Evolutionary conservation across 2,888 invertebrate species (phyloP).

Genomic region (Scaptomyza caliginosa): DNA sequence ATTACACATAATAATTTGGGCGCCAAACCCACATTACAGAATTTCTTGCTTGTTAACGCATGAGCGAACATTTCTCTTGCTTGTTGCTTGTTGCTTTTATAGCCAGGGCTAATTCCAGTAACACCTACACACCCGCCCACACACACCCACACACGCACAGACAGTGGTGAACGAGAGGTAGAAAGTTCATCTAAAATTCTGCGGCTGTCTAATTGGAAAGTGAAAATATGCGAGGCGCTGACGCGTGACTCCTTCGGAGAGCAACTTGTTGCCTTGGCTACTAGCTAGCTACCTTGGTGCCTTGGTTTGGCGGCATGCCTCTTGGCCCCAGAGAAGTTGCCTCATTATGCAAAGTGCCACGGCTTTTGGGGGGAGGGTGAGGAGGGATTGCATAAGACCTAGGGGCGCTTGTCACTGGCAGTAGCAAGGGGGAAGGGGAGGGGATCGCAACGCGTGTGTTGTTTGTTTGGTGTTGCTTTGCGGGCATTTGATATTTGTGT

Average conservation of each 20-base stretch:
- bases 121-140: slow-evolving; percentile 4
- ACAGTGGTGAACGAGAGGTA: too few relatives aligned
- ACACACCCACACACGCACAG: not conserved
- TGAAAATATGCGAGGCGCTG: slow-evolving; percentile 72
- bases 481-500: slow-evolving; percentile 58
- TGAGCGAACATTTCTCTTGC: slow-evolving; percentile 20
- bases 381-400: too few relatives aligned
- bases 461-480: slow-evolving; percentile 29
- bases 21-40: too few relatives aligned
- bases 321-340: slow-evolving; percentile 42
- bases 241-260: slow-evolving; percentile 64
- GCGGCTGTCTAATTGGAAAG: slow-evolving; percentile 71
- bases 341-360: slow-evolving; percentile 76
- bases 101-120: slow-evolving; percentile 35
- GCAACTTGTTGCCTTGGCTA: slow-evolving; percentile 71
- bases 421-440: not conserved
- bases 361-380: too few relatives aligned
- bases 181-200: slow-evolving; percentile 33
- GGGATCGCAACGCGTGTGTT: slow-evolving; percentile 24
- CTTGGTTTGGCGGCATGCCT: slow-evolving; percentile 28
- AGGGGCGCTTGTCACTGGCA: slow-evolving; percentile 4
- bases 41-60: slow-evolving; percentile 21
- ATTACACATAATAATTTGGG: too few relatives aligned
- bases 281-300: slow-evolving; percentile 3
- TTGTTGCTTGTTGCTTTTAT: slow-evolving; percentile 1